Evolutionary conservation across 2,797 vertebrate species (phyloP).

Genomic region (Clamator glandarius): DNA sequence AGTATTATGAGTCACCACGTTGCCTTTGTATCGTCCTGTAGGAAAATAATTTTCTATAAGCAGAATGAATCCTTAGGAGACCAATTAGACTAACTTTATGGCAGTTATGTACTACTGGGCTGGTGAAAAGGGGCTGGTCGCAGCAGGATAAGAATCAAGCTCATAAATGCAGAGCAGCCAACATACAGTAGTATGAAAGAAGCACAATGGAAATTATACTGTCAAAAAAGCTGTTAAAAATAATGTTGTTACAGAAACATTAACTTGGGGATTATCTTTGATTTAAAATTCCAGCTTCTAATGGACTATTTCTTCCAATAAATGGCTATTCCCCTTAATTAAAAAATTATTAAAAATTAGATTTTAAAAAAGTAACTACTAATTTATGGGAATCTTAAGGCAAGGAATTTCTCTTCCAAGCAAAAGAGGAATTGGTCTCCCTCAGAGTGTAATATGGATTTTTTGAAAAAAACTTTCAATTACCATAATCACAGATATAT

Average conservation of each 20-base stretch:
- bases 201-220: neutral
- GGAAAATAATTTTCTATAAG: conserved; percentile 5
- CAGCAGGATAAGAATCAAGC: neutral
- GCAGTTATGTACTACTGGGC: neutral
- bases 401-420: neutral
- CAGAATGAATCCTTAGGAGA: conserved; percentile 21
- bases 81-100: conserved; percentile 22
- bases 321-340: neutral
- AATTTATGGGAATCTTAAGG: neutral
- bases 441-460: neutral
- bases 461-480: neutral
- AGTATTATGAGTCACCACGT: neutral
- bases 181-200: neutral
- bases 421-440: neutral
- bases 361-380: neutral
- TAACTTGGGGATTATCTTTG: neutral
- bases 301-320: neutral
- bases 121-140: neutral
- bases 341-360: neutral
- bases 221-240: neutral
- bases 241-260: neutral
- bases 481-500: neutral
- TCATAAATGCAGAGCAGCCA: neutral
- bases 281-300: neutral
- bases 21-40: neutral